Evolutionary conservation across 2,888 invertebrate species (phyloP).

Genomic region (Uloborus plumipes): DNA sequence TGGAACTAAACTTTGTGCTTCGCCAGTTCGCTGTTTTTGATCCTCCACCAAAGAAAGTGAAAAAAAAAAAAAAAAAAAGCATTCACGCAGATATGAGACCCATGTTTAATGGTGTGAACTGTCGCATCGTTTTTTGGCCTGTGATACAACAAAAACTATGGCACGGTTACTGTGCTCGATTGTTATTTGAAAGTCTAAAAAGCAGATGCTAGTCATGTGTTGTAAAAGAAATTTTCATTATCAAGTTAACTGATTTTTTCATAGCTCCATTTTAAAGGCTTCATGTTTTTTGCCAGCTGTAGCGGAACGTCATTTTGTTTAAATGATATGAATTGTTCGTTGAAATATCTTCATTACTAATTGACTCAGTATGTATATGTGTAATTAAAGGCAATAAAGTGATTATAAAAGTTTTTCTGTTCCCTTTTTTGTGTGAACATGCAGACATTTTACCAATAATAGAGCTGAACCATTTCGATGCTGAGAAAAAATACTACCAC

Average conservation of each 20-base stretch:
- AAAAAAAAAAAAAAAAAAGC: too few species aligned
- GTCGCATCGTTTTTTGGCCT: conserved; percentile 52
- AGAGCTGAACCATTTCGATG: too few species aligned
- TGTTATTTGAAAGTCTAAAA: conserved; percentile 41
- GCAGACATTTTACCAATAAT: too few species aligned
- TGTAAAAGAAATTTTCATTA: conserved; percentile 6
- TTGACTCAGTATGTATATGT: conserved; percentile 57
- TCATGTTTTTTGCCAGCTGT: conserved; percentile 39
- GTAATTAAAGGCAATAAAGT: conserved; percentile 62
- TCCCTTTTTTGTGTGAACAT: too few species aligned
- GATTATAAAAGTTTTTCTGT: conserved; percentile 49
- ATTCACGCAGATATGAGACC: too few species aligned
- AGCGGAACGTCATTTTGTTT: conserved; percentile 43
- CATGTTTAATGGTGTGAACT: conserved; percentile 6
- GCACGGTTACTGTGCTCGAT: conserved; percentile 34
- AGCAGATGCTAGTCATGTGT: conserved; percentile 48
- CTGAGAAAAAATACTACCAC: too few species aligned
- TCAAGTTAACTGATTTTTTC: conserved; percentile 26
- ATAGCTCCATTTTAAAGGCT: conserved; percentile 29
- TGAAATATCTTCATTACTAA: conserved; percentile 58
- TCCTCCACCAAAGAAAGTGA: conserved; percentile 16
- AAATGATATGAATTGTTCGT: conserved; percentile 54
- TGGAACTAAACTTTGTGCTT: too few species aligned
- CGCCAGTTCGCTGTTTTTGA: too few species aligned
- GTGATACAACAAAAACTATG: conserved; percentile 55